phyloP scores from a whole-genome alignment of 2,797 vertebrate genomes.

The Cossypha niveicapilla region DNA sequence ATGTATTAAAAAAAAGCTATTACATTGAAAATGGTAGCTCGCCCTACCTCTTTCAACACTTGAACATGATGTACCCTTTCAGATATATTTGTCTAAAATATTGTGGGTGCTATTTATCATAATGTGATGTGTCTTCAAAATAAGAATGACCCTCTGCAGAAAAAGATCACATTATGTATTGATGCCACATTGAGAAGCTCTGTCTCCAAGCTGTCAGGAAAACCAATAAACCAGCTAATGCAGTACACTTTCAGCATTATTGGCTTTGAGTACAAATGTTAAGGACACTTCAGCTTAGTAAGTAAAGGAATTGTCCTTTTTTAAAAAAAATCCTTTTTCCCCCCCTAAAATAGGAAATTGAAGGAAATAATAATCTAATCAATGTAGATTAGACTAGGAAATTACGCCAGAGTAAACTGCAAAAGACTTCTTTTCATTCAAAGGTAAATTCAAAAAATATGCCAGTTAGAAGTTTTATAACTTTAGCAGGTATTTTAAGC shows the following conservation, averaged over 20 bases:
- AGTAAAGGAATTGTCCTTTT: background rate
- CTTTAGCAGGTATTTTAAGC: background rate
- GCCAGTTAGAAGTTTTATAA: background rate
- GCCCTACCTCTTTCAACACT: background rate
- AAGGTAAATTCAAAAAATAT: background rate
- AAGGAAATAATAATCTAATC: background rate
- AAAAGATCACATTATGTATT: background rate
- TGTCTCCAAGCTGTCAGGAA: background rate
- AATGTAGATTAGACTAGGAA: background rate
- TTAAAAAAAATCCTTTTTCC: no score
- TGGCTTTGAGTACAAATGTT: background rate
- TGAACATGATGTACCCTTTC: background rate
- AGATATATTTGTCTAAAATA: background rate
- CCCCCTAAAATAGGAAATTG: background rate
- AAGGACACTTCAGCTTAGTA: background rate
- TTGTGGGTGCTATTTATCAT: background rate
- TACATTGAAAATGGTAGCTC: background rate
- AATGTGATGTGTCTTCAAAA: background rate
- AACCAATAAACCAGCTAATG: conserved; percentile 2
- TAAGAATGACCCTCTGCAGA: background rate
- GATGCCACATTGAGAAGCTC: background rate
- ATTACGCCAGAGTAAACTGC: background rate
- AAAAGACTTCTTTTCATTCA: background rate
- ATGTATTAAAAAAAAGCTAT: background rate
- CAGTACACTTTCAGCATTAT: background rate